Percentiles rank a stretch among this genome's conserved stretches.
Evolutionary conservation across 2,888 invertebrate species (phyloP).

Genomic region (Hedychridium roseum): DNA sequence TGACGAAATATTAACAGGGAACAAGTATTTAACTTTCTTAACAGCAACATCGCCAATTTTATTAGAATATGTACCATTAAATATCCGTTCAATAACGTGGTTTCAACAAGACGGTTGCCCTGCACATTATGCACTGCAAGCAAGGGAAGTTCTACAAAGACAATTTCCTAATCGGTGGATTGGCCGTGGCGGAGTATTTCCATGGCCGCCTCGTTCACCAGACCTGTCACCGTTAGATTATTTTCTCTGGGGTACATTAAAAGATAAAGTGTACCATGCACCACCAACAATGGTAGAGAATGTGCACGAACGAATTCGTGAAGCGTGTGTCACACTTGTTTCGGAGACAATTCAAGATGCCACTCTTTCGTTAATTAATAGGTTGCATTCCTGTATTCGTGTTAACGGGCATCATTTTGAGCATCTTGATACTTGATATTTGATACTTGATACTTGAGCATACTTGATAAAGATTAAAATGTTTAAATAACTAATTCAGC

Average conservation of each 20-base stretch:
- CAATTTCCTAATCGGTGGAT: constrained; percentile 7
- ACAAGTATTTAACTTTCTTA: constrained; percentile 10
- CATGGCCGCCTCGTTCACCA: constrained; percentile 6
- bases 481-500: no score
- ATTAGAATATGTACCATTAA: constrained; percentile 14
- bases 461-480: no score
- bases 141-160: neutral
- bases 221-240: constrained; percentile 8
- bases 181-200: neutral
- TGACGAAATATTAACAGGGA: constrained; percentile 11
- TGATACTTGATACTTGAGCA: no score
- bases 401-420: no score
- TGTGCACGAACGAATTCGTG: no score
- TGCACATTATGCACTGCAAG: constrained; percentile 4
- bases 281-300: neutral
- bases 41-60: constrained; percentile 2
- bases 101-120: constrained; percentile 14
- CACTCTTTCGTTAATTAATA: no score
- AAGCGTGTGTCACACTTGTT: no score
- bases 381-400: no score
- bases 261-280: neutral
- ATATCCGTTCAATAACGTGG: constrained; percentile 8
- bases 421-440: no score
- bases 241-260: constrained; percentile 5
- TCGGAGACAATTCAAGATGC: no score